Evolutionary conservation across 2,888 invertebrate species (phyloP).

Genomic region (Galeruca laticollis): DNA sequence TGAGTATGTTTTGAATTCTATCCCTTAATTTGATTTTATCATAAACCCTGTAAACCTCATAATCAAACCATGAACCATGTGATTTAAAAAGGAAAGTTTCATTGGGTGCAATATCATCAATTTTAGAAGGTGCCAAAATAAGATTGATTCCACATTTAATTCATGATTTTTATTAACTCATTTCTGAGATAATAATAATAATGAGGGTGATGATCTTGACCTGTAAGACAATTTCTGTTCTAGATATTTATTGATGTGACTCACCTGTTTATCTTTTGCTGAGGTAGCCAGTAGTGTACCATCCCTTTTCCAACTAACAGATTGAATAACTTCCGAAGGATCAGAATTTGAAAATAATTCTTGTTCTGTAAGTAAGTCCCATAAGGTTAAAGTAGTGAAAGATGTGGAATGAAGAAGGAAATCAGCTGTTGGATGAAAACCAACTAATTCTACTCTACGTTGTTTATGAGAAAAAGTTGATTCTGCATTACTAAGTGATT

Average conservation of each 20-base stretch:
- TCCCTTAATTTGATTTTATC: too few relatives aligned
- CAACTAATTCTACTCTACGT: constrained; percentile 87
- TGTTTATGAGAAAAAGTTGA: constrained; percentile 87
- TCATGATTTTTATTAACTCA: too few relatives aligned
- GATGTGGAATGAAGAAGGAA: constrained; percentile 89
- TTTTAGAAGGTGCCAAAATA: too few relatives aligned
- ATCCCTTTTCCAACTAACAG: constrained; percentile 90
- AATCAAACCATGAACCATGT: too few relatives aligned
- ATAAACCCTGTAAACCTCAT: too few relatives aligned
- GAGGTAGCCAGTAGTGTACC: constrained; percentile 86
- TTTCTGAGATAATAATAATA: too few relatives aligned
- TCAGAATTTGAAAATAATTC: constrained; percentile 78
- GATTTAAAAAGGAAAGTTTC: too few relatives aligned
- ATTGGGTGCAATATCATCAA: too few relatives aligned
- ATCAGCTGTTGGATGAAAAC: constrained; percentile 93
- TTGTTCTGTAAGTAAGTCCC: constrained; percentile 87
- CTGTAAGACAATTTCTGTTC: background rate
- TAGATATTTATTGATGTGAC: background rate
- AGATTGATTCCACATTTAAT: too few relatives aligned
- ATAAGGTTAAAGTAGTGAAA: constrained; percentile 83
- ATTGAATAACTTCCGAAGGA: constrained; percentile 90
- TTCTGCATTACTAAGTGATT: constrained; percentile 82
- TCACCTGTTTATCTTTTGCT: constrained; percentile 86
- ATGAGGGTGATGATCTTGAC: too few relatives aligned
- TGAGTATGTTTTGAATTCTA: too few relatives aligned